These are phyloP conservation scores for Elachura formosa DNA, from an alignment of 2,113 vertebrate genomes.

Conservation along the genomic window DNA sequence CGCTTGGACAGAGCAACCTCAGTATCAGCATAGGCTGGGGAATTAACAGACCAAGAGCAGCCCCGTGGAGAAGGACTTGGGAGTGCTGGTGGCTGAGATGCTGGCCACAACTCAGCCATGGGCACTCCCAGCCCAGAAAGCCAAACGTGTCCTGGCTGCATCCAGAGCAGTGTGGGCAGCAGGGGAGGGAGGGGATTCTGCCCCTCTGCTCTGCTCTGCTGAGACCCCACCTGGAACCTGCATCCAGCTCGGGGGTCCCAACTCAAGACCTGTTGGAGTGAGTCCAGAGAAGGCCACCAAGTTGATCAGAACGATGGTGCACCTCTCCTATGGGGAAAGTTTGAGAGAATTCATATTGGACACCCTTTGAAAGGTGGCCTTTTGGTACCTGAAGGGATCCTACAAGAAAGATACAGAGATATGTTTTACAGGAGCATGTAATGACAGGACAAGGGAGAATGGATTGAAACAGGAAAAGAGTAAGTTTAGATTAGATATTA, in stretches of 20 bases:
- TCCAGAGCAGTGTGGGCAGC: background rate
- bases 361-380: background rate
- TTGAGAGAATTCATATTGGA: background rate
- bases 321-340: background rate
- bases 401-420: background rate
- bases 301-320: background rate
- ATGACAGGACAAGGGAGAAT: background rate
- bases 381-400: background rate
- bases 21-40: fast-evolving
- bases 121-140: background rate
- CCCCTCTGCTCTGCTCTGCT: background rate
- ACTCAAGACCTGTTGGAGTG: fast-evolving
- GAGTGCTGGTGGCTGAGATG: background rate
- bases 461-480: background rate
- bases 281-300: background rate
- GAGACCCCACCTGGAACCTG: background rate
- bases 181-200: background rate
- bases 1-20: fast-evolving
- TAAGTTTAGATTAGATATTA: background rate
- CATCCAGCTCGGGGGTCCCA: background rate
- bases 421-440: background rate
- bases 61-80: fast-evolving
- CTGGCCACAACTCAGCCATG: background rate
- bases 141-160: background rate
- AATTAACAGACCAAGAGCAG: background rate